A percentile compares a stretch with the other conserved stretches of the same genome.
Conservation (phyloP, 2,113 vertebrate species). For the Kobus ellipsiprymnus region DNA sequence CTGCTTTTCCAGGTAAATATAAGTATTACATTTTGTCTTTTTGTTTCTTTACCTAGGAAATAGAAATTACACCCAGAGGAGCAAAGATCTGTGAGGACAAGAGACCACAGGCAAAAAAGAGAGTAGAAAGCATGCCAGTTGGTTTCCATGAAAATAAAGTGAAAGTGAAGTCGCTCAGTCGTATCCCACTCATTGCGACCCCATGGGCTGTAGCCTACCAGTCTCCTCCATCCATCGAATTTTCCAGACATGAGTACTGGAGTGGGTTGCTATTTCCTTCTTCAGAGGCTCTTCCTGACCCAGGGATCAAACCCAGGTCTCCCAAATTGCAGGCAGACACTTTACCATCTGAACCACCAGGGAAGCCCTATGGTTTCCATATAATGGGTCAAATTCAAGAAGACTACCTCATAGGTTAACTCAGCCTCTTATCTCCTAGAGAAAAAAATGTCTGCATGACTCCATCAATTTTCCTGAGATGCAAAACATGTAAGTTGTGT, state of each 20-base stretch:
- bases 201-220: background rate
- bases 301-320: background rate
- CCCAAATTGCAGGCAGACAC: background rate
- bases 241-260: background rate
- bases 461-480: background rate
- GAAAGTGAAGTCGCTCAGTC: background rate
- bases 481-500: background rate
- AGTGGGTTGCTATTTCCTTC: background rate
- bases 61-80: background rate
- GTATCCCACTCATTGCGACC: rapidly evolving
- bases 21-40: background rate
- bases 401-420: background rate
- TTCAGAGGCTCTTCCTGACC: background rate
- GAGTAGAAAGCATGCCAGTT: background rate
- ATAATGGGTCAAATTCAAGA: background rate
- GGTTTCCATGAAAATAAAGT: background rate
- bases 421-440: background rate
- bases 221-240: background rate
- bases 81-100: background rate
- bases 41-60: background rate
- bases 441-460: background rate
- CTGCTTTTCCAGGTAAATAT: background rate
- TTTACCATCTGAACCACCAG: background rate
- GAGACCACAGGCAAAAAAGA: rapidly evolving
- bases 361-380: background rate